phyloP scores from a whole-genome alignment of 2,113 vertebrate genomes.

The Paraplagusia blochii region DNA sequence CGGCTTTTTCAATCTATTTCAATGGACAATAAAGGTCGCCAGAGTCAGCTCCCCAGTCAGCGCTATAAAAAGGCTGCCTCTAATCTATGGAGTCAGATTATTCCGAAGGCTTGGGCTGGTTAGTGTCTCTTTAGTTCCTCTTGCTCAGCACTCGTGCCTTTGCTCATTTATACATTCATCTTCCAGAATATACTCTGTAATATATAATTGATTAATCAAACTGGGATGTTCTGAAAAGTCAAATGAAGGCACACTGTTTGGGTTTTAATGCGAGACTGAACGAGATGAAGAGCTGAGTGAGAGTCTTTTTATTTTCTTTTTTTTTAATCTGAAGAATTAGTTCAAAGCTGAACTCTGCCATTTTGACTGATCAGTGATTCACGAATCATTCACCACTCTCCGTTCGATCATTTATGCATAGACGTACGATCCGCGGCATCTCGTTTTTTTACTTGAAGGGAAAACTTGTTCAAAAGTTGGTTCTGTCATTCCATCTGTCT shows the following conservation, averaged over 20 bases:
- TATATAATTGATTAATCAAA: slow-evolving; percentile 7
- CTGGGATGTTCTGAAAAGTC: not conserved
- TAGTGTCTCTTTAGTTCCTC: slow-evolving; percentile 7
- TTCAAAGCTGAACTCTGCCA: too few species aligned
- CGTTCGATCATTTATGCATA: too few species aligned
- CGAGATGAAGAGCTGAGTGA: too few species aligned
- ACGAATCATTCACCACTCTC: too few species aligned
- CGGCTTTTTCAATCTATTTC: slow-evolving; percentile 19
- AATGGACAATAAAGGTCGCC: slow-evolving; percentile 24
- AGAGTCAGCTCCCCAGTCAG: slow-evolving; percentile 27
- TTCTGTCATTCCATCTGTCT: too few species aligned
- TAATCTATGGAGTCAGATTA: slow-evolving; percentile 27
- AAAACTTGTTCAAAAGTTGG: too few species aligned
- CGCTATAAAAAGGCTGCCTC: slow-evolving; percentile 9
- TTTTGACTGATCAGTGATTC: too few species aligned
- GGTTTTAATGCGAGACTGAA: too few species aligned
- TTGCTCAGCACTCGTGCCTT: not conserved
- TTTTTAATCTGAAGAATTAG: too few species aligned
- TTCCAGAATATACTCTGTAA: slow-evolving; percentile 9
- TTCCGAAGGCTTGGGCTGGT: slow-evolving; percentile 5
- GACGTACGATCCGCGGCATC: too few species aligned
- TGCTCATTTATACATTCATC: not conserved
- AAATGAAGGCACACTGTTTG: not conserved
- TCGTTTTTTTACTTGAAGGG: too few species aligned
- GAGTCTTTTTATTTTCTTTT: too few species aligned